Percentiles rank a stretch among this genome's conserved stretches.
Conservation (phyloP, 2,797 vertebrate genomes). For the Halcyon badia region DNA sequence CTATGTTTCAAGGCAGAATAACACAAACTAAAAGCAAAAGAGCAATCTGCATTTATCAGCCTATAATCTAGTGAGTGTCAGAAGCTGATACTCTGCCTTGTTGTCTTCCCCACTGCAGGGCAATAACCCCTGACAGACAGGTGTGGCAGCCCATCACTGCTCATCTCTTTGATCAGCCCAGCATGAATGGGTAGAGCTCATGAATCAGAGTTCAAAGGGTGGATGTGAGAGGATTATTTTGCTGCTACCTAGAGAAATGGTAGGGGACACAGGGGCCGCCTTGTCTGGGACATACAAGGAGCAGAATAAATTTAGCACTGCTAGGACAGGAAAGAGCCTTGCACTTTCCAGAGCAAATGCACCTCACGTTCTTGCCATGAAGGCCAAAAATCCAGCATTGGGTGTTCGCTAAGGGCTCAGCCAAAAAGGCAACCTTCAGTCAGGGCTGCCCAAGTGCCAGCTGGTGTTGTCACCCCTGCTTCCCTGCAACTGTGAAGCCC, state of each 20-base stretch:
- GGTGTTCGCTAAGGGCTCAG: not conserved
- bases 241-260: not conserved
- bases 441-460: not conserved
- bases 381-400: not conserved
- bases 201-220: conserved; percentile 48
- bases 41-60: not conserved
- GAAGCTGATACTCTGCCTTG: not conserved
- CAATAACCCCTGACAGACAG: conserved; percentile 5
- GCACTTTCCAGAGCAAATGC: not conserved
- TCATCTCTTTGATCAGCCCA: not conserved
- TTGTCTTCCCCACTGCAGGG: not conserved
- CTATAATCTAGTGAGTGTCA: not conserved
- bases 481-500: not conserved
- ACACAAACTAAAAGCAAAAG: not conserved
- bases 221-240: not conserved
- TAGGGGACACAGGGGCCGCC: not conserved
- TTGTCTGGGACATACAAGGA: not conserved
- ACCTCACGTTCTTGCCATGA: not conserved
- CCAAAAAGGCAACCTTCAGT: not conserved
- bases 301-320: not conserved
- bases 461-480: not conserved
- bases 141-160: not conserved
- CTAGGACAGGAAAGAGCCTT: not conserved
- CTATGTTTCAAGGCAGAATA: not conserved
- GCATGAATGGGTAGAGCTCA: not conserved